Evolutionary conservation across 2,113 vertebrate species (phyloP).

Genomic region (Haliaeetus leucogaster): DNA sequence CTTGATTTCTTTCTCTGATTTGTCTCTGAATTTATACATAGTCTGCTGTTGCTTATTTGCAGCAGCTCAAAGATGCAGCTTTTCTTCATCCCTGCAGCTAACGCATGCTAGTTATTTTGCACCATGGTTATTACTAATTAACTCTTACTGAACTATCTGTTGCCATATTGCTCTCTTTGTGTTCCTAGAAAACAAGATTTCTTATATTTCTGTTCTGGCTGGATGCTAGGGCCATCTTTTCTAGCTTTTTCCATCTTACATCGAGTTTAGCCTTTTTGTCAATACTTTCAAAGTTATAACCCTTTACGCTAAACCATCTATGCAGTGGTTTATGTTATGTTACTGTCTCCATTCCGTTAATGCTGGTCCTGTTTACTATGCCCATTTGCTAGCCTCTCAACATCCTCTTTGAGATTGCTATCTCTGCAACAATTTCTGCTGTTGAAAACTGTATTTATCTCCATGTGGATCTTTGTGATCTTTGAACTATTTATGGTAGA

Average conservation of each 20-base stretch:
- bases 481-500: conserved; percentile 6
- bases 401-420: neutral
- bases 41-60: neutral
- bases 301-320: neutral
- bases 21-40: neutral
- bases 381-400: neutral
- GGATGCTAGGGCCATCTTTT: neutral
- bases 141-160: neutral
- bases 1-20: neutral
- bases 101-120: neutral
- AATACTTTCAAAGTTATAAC: neutral
- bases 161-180: neutral
- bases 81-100: neutral
- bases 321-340: neutral
- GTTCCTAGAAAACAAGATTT: neutral
- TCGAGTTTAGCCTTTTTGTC: neutral
- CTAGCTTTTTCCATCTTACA: neutral
- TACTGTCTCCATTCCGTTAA: neutral
- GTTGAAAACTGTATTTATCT: neutral
- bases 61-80: neutral
- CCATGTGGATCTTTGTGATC: neutral
- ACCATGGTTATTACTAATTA: neutral
- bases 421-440: neutral
- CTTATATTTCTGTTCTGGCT: neutral
- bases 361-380: neutral